Percentiles rank a stretch among this genome's conserved stretches.
These are phyloP conservation scores for Drosophila virilis DNA, from an alignment of 1,140 invertebrate species.

Conservation along the genomic window DNA sequence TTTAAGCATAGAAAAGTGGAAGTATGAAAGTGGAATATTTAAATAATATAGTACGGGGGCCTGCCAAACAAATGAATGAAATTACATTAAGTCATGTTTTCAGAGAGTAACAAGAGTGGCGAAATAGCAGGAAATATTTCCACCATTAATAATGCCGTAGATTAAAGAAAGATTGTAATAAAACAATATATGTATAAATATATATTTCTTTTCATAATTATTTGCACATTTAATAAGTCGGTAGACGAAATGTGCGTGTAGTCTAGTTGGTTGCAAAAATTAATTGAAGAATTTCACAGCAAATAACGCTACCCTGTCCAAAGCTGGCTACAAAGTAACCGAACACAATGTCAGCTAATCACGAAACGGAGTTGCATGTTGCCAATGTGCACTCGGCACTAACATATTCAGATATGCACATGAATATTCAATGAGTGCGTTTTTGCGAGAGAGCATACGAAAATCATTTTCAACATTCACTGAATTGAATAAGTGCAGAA, in stretches of 20 bases:
- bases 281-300: constrained; percentile 60
- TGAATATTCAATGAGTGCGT: constrained; percentile 66
- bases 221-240: constrained; percentile 58
- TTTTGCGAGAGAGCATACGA: constrained; percentile 30
- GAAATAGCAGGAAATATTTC: constrained; percentile 14
- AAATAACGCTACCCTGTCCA: constrained; percentile 33
- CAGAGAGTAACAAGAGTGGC: constrained; percentile 9
- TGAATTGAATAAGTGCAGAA: constrained; percentile 25
- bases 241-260: constrained; percentile 61
- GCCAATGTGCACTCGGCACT: constrained; percentile 38
- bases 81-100: constrained; percentile 4
- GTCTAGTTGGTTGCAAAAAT: constrained; percentile 35
- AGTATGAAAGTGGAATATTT: no score
- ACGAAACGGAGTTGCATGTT: constrained; percentile 69
- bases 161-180: constrained; percentile 24
- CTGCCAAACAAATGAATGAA: neutral
- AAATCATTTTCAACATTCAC: constrained; percentile 37
- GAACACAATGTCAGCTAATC: constrained; percentile 72
- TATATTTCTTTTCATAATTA: constrained; percentile 59
- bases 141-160: constrained; percentile 21
- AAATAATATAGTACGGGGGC: no score
- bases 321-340: constrained; percentile 16
- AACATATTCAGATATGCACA: constrained; percentile 45
- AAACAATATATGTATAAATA: constrained; percentile 18
- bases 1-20: no score